phyloP scores from a whole-genome alignment of 2,797 vertebrate species.

The Urosaurus nigricauda region DNA sequence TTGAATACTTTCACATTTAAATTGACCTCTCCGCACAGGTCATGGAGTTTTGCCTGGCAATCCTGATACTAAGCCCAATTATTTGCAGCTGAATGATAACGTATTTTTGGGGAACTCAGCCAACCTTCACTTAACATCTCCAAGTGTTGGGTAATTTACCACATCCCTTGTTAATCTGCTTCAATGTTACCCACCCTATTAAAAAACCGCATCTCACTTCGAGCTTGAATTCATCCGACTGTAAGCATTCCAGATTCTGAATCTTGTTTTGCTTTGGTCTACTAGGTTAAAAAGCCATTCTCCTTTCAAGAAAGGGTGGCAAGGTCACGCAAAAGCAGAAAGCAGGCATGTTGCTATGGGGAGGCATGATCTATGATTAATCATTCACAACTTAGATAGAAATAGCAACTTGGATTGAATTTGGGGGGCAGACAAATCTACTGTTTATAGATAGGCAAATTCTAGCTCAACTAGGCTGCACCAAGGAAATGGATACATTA shows the following conservation, averaged over 20 bases:
- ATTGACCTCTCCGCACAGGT: constrained; percentile 16
- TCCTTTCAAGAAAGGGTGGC: neutral
- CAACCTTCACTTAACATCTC: constrained; percentile 29
- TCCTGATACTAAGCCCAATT: constrained; percentile 8
- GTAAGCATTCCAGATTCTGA: constrained; percentile 10
- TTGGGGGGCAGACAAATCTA: neutral
- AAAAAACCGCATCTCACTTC: constrained; percentile 24
- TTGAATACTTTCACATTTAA: constrained; percentile 4
- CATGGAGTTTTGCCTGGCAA: constrained; percentile 12
- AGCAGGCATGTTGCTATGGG: neutral
- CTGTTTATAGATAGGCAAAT: neutral
- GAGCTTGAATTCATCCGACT: constrained; percentile 8
- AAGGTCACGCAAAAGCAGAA: neutral
- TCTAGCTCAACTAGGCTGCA: neutral
- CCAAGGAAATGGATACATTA: neutral
- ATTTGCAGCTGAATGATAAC: constrained; percentile 41
- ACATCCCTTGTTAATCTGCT: constrained; percentile 32
- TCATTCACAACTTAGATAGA: neutral
- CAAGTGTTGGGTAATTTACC: constrained; percentile 44
- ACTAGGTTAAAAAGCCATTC: constrained; percentile 1
- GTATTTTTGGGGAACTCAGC: constrained; percentile 22
- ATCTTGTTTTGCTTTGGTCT: constrained; percentile 18
- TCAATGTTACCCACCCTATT: constrained; percentile 30
- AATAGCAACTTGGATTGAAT: neutral
- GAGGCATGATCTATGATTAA: neutral